Evolutionary conservation across 1,140 invertebrate genomes (phyloP), one percentile per base, ranked within the genome.

Genomic region (Drosophila carrolli): DNA sequence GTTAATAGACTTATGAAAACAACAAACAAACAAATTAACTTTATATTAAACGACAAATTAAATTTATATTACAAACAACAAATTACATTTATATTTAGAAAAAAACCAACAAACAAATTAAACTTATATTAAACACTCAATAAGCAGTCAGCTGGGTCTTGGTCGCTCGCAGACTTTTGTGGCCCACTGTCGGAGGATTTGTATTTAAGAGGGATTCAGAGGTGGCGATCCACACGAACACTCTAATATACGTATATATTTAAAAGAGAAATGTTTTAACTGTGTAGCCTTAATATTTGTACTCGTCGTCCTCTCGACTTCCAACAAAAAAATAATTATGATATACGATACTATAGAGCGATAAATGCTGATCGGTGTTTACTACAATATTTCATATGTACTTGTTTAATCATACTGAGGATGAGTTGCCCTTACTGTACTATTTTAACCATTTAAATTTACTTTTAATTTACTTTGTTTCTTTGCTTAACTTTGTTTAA

Each of bases 241-340:
- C 65, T 57, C 65, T 57, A 70, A 75, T 75, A 75, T 75, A 75
- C 61, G 41, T 66, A 75, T 67, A 67, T 75, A 57, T 76, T 66
- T 76, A 66, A 75, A 51, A 63, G 54, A 75, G 65, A 54, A 81
- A 81, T 51, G 83, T 85, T 86, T 86, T 86, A 82, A 88, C 83
- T 85, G 83, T 88, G 83, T 86, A 86, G 82, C 83, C 82, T 86
- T 86, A 88, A 88, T 75, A 73, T 75, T 75, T 75, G 60, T 75
- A 75, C 73, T 75, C 61, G 72, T 75, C 61, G 73, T 75, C 70
- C 46, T 63, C 66, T 84, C 73, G 71, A 85, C 78, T 85, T 81
- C 72, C 73, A 75, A 62, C 27, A 51, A 63, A 63, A 23, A 23
- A 57, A 23, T 48, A 57, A 58, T 44, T 46, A 56, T 23, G 66